Base-by-base conservation (phyloP, 2,888 invertebrate species). In the Sycophila texana region DNA sequence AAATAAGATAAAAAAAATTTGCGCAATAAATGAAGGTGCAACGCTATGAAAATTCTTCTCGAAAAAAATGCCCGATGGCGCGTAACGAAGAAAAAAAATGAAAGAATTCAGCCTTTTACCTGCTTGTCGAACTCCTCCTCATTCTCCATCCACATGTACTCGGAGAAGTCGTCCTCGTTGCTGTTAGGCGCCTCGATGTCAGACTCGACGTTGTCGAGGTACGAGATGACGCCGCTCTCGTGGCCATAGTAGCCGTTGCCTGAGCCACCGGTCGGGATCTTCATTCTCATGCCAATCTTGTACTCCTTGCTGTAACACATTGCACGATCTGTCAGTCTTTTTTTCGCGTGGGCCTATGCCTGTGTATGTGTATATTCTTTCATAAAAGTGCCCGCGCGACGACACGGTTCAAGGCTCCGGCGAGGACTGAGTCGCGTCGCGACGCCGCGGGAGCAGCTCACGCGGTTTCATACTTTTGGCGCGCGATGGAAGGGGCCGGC, bases 141-240 rank as follows among this genome's bases (percentile, higher is more conserved):
- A 86, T 97, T 95, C 88, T 97, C 97, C 97, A 97, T 97, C 98
- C 97, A 97, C 92, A 97, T 93, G 88, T 97, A 97, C 87, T 97
- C 97, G 0, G 96, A 95, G 89, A 97, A 97, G 90, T 97, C 97
- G 77, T 94, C 93, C 67, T 93, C 93, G 5, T 91, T 91, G 2
- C 92, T 90, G 2, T 89, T 88, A 78, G 91, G 87, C 86, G 91
- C 77, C 87, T 92, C 84, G 82, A 92, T 16, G 57, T 91, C 91
- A 2, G 85, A 83, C 22, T 88, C 89, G 1, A 82, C 87, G 49
- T 86, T 86, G 49, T 89, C 89, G 58, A 89, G 77, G 63, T 88
- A 89, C 0, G 88, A 84, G 57, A 89, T 89, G 39, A 89, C 85
- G 18, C 87, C 87, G 26, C 83, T 89, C 81, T 91, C 91, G 30